Base-by-base conservation (phyloP, 2,888 invertebrate species). In the Yponomeuta evonymella region DNA sequence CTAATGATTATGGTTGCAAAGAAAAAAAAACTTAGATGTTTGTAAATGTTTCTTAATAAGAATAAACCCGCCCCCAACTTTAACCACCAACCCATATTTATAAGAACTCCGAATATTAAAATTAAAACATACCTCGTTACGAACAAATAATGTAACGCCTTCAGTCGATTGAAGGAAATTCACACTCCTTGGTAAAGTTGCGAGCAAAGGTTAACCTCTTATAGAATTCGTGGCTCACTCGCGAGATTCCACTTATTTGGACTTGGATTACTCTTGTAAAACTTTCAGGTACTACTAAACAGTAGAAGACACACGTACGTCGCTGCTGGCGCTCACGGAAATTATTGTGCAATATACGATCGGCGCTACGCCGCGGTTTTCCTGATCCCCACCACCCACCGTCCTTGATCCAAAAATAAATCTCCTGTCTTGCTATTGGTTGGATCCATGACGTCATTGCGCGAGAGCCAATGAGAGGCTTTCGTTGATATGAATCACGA, bases 341-440 rank as follows among this genome's bases (percentile, higher is more conserved):
- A 90, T 83, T 84, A 76, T 91, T 90, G 92, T 90, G 90, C 89
- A 91, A 92, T 82, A 82, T 77, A 74, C 75, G 77, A 71, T 74
- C 69, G 33, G 23, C 72, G 80, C 73, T 73, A 74, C 78, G 76
- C 74, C 74, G 83, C 82, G 76, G 80, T 89, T 89, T 90, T 89
- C 88, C 86, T 85, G 81, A 81, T 82, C 88, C 92, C 91, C 86
- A 78, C 87, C 79, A 80, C 77, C 76, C 75, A 72, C 76, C 77
- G 75, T 79, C 81, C 77, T 75, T 76, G 81, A 86, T 90, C 92
- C 91, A 92, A 89, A 92, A 92, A 92, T 92, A 92, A 75, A 81
- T 78, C 73, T 63, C 63, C 75, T 72, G 69, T 64, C 62, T 69
- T 70, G 74, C 77, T 73, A 89, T 92, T 92, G 89, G 92, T 70